Base-by-base conservation (phyloP, 1,140 invertebrate genomes). In the Asbolus verrucosus region DNA sequence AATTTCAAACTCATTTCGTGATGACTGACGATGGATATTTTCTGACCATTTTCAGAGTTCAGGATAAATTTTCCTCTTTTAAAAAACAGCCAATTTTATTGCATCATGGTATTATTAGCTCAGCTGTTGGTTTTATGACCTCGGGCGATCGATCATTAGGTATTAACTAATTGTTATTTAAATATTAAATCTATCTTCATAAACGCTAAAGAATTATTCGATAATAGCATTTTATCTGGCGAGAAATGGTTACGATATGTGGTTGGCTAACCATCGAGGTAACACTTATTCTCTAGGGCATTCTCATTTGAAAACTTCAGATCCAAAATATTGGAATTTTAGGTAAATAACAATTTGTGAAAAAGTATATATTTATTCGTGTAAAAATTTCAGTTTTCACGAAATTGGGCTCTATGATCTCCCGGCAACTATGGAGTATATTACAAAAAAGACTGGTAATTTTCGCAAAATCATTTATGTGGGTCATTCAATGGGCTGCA, bases 401-500 rank as follows among this genome's bases (percentile, higher is more conserved):
- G 83, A 88, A 73, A 86, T 87, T 83, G 85, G 82, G 1, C 70
- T 78, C 27, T 83, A 82, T 65, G 87, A 88, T 75, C 61, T 87
- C 5, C 85, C 85, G 13, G 82, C 85, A 9, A 38, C 65, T 33
- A 70, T 77, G 11, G 75, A 77, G 27, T 86, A 86, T 75, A 83
- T 90, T 6, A 70, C 89, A n/a, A 75, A 82, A 0, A 59, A 67
- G n/a, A 90, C 89, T 0, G 80, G 81, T 0, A 78, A 81, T 1
- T 72, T 79, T 18, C n/a, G 21, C 16, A 43, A 41, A 43, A 8
- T 89, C 1, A 76, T 78, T 54, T 80, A 78, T 30, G 60, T 81
- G 16, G 81, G 79, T 2, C 85, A 88, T 76, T 89, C 87, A 0
- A 87, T 89, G 81, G 88, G 88, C 21, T 86, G 86, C 3, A 81